A percentile compares a stretch with the other conserved stretches of the same genome.
phyloP scores from a whole-genome alignment of 2,113 vertebrate genomes.

The Rhinopomastus cyanomelas region DNA sequence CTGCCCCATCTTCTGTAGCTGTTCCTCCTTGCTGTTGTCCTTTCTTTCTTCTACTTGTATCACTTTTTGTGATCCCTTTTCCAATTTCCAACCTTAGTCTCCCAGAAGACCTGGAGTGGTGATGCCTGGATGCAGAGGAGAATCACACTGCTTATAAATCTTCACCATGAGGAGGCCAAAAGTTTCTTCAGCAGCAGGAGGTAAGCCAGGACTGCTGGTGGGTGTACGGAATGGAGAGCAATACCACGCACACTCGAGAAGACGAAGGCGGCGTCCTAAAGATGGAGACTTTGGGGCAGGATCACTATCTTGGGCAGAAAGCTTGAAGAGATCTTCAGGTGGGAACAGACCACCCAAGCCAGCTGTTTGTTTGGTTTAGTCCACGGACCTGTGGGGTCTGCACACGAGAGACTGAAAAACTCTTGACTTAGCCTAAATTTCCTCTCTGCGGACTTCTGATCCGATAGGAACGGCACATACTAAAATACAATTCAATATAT shows the following conservation, averaged over 20 bases:
- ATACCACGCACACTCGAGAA: background rate
- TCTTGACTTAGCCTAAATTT: background rate
- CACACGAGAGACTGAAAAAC: conserved; percentile 1
- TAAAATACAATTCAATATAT: background rate
- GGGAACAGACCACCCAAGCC: background rate
- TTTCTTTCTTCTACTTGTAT: conserved; percentile 49
- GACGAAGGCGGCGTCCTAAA: background rate
- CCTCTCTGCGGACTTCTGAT: conserved; percentile 32
- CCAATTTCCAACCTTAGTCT: conserved; percentile 72
- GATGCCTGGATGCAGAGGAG: conserved; percentile 58
- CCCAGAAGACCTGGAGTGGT: conserved; percentile 55
- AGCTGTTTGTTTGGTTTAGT: background rate
- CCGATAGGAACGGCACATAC: background rate
- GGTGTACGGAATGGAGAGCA: conserved; percentile 12
- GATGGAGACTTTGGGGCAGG: conserved; percentile 6
- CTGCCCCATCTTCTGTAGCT: background rate
- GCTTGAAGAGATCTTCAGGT: conserved; percentile 29
- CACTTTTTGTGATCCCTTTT: conserved; percentile 66
- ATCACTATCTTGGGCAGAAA: background rate
- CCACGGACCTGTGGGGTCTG: conserved; percentile 7
- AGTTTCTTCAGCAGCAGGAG: conserved; percentile 63
- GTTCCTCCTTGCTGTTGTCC: conserved; percentile 43
- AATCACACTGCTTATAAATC: conserved; percentile 54
- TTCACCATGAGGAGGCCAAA: conserved; percentile 58
- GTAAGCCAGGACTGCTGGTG: conserved; percentile 61